These are phyloP conservation scores for Scaptomyza hsui DNA, from an alignment of 1,140 invertebrate genomes.

Conservation along the genomic window DNA sequence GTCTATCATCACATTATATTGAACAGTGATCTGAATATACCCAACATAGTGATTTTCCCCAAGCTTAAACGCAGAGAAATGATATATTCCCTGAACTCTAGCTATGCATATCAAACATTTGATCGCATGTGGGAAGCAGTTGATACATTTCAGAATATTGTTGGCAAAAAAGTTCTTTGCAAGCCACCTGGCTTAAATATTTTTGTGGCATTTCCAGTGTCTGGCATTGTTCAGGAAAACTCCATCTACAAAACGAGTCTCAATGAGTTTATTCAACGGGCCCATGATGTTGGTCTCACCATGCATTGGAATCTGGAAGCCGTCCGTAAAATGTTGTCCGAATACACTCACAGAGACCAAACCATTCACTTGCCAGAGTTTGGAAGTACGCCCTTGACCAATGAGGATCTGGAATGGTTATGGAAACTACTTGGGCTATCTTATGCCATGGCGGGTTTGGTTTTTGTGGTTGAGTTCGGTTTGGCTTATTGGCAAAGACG, in stretches of 20 bases:
- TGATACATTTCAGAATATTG: neutral
- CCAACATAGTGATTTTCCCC: neutral
- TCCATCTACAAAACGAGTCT: slow-evolving; percentile 6
- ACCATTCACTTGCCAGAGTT: neutral
- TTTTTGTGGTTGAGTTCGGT: slow-evolving; percentile 3
- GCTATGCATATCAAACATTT: slow-evolving; percentile 1
- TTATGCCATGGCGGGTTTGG: neutral
- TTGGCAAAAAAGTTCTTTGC: neutral
- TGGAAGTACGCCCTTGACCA: neutral
- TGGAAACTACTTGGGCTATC: slow-evolving; percentile 1
- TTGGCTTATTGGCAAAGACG: neutral
- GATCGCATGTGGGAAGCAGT: neutral
- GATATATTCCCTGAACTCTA: neutral
- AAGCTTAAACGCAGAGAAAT: neutral
- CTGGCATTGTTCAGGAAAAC: neutral
- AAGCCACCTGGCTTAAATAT: neutral
- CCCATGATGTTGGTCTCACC: neutral
- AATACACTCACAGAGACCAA: neutral
- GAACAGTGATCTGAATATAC: neutral
- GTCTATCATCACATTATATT: neutral
- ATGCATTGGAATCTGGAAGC: neutral
- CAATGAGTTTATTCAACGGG: neutral
- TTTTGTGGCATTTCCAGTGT: neutral
- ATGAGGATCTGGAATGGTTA: slow-evolving; percentile 10
- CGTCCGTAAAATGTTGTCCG: neutral